phyloP scores from a whole-genome alignment of 2,797 vertebrate genomes.

The Epinephelus awoara region DNA sequence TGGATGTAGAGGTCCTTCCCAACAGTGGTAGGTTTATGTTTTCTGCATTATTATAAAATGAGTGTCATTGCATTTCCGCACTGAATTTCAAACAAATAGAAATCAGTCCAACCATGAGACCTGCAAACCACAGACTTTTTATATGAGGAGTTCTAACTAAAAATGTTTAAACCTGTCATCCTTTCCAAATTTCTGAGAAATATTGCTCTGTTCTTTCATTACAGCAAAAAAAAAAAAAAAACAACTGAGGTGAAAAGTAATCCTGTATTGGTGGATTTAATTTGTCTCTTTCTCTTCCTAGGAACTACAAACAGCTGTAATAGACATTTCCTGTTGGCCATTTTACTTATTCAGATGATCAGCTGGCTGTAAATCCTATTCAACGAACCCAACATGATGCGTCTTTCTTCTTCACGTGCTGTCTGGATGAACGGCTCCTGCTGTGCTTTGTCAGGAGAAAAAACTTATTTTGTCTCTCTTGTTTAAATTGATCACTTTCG shows the following conservation, averaged over 20 bases:
- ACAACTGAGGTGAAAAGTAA: background rate
- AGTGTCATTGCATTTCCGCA: background rate
- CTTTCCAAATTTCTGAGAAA: background rate
- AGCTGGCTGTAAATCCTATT: conserved; percentile 37
- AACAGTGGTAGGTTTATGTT: conserved; percentile 48
- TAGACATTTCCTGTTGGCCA: conserved; percentile 31
- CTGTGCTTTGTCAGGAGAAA: background rate
- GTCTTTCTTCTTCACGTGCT: background rate
- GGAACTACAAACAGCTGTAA: conserved; percentile 47
- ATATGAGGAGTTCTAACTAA: background rate
- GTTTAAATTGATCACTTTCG: background rate
- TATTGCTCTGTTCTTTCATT: background rate
- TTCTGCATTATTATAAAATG: background rate
- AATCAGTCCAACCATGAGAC: background rate
- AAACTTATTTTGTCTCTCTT: background rate
- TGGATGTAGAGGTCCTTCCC: conserved; percentile 64
- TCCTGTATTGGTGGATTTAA: background rate
- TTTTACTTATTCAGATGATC: conserved; percentile 46
- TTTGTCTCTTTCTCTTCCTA: conserved; percentile 32
- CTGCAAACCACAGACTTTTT: background rate
- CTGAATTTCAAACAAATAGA: background rate
- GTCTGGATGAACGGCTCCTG: conserved; percentile 35
- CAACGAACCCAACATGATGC: background rate
- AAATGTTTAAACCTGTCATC: background rate
- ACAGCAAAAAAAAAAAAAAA: background rate